These are phyloP conservation scores for Carollia perspicillata DNA, from an alignment of 2,113 vertebrate genomes.

Conservation along the genomic window DNA sequence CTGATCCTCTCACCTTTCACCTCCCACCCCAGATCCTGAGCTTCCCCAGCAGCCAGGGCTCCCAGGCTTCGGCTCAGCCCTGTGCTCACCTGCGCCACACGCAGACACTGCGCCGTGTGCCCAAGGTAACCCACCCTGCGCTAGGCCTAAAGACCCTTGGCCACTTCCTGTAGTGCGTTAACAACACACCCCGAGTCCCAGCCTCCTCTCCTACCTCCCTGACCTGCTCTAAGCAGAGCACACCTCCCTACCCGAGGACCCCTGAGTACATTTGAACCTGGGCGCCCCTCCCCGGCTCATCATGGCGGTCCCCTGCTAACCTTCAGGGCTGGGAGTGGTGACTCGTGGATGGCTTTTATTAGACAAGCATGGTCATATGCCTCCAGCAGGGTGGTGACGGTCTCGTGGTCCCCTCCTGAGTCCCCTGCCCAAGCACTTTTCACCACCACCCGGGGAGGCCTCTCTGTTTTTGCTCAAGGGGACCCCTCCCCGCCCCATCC, in stretches of 20 bases:
- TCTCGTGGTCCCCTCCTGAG: not conserved
- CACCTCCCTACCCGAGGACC: fast-evolving
- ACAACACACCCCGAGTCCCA: fast-evolving
- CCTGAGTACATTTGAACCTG: not conserved
- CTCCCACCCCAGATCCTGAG: constrained; percentile 82
- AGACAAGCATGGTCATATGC: not conserved
- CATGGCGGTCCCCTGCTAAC: not conserved
- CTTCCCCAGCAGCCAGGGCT: constrained; percentile 83
- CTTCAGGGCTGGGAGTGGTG: not conserved
- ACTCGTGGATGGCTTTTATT: not conserved
- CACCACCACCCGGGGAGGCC: not conserved
- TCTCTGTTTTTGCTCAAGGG: not conserved
- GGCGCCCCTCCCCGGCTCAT: not conserved
- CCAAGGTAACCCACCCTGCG: constrained; percentile 79
- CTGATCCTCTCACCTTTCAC: not conserved
- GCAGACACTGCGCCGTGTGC: constrained; percentile 83
- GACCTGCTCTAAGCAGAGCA: too few relatives aligned
- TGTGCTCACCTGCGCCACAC: constrained; percentile 88
- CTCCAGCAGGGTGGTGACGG: fast-evolving
- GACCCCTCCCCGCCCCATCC: not conserved
- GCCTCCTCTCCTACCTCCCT: too few relatives aligned
- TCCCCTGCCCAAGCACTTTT: not conserved
- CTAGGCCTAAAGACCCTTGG: not conserved
- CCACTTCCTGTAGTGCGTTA: not conserved
- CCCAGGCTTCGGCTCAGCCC: constrained; percentile 84